Conservation (phyloP, 2,888 invertebrate genomes). For the Hypsopygia costalis region DNA sequence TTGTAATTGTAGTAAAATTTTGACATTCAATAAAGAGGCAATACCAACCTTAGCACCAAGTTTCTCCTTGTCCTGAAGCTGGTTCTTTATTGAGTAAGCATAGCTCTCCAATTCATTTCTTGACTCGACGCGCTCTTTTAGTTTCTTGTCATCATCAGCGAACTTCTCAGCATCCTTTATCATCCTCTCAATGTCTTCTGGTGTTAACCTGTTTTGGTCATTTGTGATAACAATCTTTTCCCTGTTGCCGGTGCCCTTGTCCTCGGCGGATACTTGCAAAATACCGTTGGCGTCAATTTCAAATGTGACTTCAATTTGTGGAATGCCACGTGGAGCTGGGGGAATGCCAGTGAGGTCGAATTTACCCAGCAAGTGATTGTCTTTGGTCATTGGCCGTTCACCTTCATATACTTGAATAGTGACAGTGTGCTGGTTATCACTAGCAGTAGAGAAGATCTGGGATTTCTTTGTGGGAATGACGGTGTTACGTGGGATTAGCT, state of each 20-base stretch:
- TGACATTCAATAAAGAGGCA: slow-evolving; percentile 1
- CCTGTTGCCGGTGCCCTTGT: slow-evolving; percentile 99
- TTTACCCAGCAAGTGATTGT: slow-evolving; percentile 98
- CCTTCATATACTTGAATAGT: slow-evolving; percentile 99
- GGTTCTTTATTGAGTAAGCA: slow-evolving; percentile 98
- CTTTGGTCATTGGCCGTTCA: slow-evolving; percentile 99
- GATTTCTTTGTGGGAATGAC: slow-evolving; percentile 99
- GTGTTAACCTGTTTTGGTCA: slow-evolving; percentile 97
- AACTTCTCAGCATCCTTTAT: slow-evolving; percentile 99
- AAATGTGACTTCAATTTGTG: slow-evolving; percentile 96
- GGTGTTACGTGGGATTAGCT: slow-evolving; percentile 98
- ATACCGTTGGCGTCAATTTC: slow-evolving; percentile 98
- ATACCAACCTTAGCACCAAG: slow-evolving; percentile 88
- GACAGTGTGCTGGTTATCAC: slow-evolving; percentile 99
- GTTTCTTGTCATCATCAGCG: slow-evolving; percentile 98
- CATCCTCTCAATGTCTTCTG: slow-evolving; percentile 99
- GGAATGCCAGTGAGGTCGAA: slow-evolving; percentile 99
- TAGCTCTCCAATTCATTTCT: slow-evolving; percentile 98
- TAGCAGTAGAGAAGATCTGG: slow-evolving; percentile 99
- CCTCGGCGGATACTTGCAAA: slow-evolving; percentile 97
- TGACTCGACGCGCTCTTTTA: slow-evolving; percentile 97
- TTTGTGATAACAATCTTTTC: slow-evolving; percentile 99
- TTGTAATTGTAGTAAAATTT: background rate
- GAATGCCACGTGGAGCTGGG: slow-evolving; percentile 95
- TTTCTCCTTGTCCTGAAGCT: slow-evolving; percentile 97